Percentiles rank a stretch among this genome's conserved stretches.
phyloP scores from a whole-genome alignment of 64 coral and sea anemone species.

The Exaiptasia diaphana region DNA sequence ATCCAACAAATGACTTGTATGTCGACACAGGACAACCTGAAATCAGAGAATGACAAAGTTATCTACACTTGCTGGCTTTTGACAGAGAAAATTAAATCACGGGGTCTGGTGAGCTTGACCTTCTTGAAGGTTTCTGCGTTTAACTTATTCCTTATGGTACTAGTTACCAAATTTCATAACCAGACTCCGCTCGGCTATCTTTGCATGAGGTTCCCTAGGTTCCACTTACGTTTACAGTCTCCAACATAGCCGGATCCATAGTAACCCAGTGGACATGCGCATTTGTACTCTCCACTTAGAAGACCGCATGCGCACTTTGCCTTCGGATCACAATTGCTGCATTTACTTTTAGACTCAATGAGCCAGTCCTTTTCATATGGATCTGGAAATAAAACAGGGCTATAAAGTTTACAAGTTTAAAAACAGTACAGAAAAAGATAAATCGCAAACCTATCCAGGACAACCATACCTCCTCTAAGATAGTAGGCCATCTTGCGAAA shows the following conservation, averaged over 20 bases:
- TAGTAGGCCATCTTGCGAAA: slow-evolving; percentile 70
- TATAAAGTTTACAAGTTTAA: not conserved
- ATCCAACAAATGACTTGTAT: slow-evolving; percentile 65
- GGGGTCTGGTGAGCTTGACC: too few species aligned
- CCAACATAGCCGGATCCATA: slow-evolving; percentile 72
- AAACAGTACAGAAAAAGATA: too few species aligned
- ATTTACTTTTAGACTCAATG: slow-evolving; percentile 33
- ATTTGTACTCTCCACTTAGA: slow-evolving; percentile 84
- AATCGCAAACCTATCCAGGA: too few species aligned
- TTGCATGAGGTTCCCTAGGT: too few species aligned
- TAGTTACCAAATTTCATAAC: too few species aligned
- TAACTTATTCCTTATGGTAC: too few species aligned
- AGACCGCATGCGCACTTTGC: slow-evolving; percentile 84
- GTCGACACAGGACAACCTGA: slow-evolving; percentile 63
- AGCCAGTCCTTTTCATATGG: slow-evolving; percentile 74
- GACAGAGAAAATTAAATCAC: not conserved
- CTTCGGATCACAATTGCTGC: slow-evolving; percentile 57
- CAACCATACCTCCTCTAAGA: slow-evolving; percentile 82
- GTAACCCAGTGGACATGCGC: slow-evolving; percentile 65
- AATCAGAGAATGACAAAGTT: not conserved
- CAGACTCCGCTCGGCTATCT: too few species aligned
- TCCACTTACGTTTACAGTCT: slow-evolving; percentile 68
- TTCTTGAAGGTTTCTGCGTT: too few species aligned
- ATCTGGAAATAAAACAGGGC: slow-evolving; percentile 28
- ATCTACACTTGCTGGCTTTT: not conserved